These are phyloP conservation scores for Microtus ochrogaster DNA, from an alignment of 2,113 vertebrate species.

Conservation along the genomic window DNA sequence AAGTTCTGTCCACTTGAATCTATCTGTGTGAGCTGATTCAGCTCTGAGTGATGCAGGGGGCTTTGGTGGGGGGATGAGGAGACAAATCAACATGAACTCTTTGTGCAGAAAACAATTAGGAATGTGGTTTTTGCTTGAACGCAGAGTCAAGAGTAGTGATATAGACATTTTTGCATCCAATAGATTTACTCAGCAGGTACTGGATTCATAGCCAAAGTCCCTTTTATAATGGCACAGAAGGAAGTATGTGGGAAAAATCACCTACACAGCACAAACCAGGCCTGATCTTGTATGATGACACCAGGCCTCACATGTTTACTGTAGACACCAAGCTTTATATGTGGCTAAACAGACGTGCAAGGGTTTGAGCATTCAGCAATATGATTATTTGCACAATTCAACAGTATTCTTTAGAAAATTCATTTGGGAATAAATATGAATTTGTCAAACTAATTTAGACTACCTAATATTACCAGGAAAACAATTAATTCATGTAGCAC, in stretches of 20 bases:
- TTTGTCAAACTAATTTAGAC: neutral
- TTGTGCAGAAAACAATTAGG: neutral
- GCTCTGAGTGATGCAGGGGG: neutral
- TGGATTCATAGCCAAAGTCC: neutral
- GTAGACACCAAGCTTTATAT: neutral
- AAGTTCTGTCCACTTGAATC: neutral
- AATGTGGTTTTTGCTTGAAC: neutral
- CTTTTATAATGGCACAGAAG: neutral
- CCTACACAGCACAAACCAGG: neutral
- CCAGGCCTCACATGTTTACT: no score
- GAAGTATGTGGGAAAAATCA: neutral
- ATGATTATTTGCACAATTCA: neutral
- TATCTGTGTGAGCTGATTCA: neutral
- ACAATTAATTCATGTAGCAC: neutral
- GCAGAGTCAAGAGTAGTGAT: no score
- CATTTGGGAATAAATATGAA: neutral
- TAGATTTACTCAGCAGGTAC: no score
- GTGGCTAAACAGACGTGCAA: neutral
- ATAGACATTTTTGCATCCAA: neutral
- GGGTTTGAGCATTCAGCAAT: neutral
- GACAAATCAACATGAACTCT: neutral
- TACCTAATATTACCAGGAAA: neutral
- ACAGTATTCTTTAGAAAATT: neutral
- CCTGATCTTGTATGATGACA: neutral
- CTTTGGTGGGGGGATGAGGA: neutral